Base-by-base conservation (phyloP, 1,140 invertebrate species). In the Andrena cerasifolii region DNA sequence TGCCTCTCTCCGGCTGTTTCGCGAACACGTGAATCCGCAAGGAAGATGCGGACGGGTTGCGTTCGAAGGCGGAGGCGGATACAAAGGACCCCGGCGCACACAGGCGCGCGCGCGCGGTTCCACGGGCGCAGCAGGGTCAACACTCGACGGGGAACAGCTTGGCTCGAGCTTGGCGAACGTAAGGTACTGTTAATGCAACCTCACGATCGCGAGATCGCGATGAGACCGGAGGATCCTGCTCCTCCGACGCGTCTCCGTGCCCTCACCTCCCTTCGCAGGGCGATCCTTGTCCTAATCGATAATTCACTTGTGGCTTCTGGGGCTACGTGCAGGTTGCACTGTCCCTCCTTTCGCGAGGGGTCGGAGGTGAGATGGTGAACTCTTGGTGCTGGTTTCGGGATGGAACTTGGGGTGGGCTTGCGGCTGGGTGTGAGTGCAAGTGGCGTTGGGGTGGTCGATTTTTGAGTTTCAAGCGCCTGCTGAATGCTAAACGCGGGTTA, bases 121-220 rank as follows among this genome's bases (percentile, higher is more conserved):
- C 3, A 40, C 36, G 36, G 31, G 54, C 45, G 36, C 43, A 79
- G 43, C 67, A 65, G 83, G 84, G 83, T 86, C 83, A 85, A 85
- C 79, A 79, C 75, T 76, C 75, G 58, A 68, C 73, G 54, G 33
- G 74, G 63, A 66, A 65, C 67, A 33, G 62, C 63, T 40, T 10
- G 36, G 75, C 65, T 67, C 71, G 53, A 61, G 70, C 62, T 31
- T 24, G 51, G 68, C 65, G 77, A 80, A 84, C 74, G 82, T 68
- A 54, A 84, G 83, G 79, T 86, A 84, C 86, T 86, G 84, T 86
- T 86, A 88, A 87, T 87, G 82, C 86, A 87, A 85, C 80, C 87
- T 88, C 87, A 87, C 86, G 87, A 88, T 88, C 84, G 78, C 73
- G 53, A 74, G 82, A 86, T 87, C 85, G 81, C 82, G 85, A 84